phyloP scores from a whole-genome alignment of 1,140 invertebrate species.

The Hyles vespertilio region DNA sequence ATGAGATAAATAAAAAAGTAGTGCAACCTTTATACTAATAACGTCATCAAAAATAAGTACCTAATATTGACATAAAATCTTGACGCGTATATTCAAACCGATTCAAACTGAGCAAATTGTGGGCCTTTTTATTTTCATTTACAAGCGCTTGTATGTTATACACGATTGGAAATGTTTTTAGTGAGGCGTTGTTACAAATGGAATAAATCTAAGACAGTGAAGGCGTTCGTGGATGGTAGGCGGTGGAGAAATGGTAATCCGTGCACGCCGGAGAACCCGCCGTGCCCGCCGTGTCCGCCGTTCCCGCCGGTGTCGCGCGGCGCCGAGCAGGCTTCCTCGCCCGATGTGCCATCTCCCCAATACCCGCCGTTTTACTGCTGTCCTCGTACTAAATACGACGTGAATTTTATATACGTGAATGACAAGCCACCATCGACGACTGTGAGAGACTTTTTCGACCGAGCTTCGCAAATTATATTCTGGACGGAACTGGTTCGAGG shows the following conservation, averaged over 20 bases:
- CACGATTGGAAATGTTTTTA: no score
- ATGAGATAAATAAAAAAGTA: no score
- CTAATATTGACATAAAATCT: no score
- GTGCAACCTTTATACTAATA: no score
- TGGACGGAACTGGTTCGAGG: conserved; percentile 58
- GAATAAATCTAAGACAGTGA: no score
- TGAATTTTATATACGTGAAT: conserved; percentile 50
- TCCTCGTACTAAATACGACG: conserved; percentile 51
- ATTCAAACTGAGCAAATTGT: no score
- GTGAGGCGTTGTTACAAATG: no score
- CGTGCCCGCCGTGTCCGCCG: conserved; percentile 6
- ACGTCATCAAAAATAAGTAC: no score
- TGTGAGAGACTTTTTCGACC: conserved; percentile 43
- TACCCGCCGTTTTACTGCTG: conserved; percentile 37
- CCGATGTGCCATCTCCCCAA: conserved; percentile 10
- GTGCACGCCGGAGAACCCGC: conserved; percentile 9
- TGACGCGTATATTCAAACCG: no score
- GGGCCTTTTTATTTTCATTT: no score
- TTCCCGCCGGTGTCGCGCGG: background rate
- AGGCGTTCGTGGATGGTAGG: background rate
- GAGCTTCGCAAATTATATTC: conserved; percentile 45
- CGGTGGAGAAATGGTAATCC: background rate
- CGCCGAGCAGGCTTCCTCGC: no score
- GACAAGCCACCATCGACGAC: conserved; percentile 41
- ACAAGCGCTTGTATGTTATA: no score